Evolutionary conservation across 2,888 invertebrate genomes (phyloP).

Genomic region (Physocephala rufipes): DNA sequence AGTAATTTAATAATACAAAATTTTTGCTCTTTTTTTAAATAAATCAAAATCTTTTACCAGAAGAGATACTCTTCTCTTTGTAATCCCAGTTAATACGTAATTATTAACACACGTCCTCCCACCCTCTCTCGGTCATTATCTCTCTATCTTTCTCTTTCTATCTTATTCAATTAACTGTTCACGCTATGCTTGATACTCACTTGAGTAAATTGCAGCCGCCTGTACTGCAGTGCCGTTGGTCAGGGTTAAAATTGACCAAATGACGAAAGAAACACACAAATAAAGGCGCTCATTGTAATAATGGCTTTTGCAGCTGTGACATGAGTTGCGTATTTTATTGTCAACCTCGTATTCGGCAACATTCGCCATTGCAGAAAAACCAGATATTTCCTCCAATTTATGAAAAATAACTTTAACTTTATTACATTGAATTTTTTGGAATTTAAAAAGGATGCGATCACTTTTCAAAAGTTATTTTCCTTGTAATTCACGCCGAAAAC

Average conservation of each 20-base stretch:
- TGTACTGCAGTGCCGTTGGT: constrained; percentile 50
- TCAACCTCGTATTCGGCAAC: constrained; percentile 21
- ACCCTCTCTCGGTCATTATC: neutral
- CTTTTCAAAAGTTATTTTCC: constrained; percentile 49
- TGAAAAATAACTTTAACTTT: too few species aligned
- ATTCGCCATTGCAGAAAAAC: neutral
- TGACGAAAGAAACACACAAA: constrained; percentile 52
- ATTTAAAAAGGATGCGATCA: too few species aligned
- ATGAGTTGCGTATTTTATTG: constrained; percentile 35
- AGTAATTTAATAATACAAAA: too few species aligned
- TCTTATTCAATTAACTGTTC: neutral
- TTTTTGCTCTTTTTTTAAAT: too few species aligned
- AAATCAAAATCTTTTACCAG: too few species aligned
- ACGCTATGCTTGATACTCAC: constrained; percentile 52
- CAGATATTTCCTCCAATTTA: too few species aligned
- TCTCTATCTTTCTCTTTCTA: neutral
- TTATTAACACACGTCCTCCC: neutral
- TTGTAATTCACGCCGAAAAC: neutral
- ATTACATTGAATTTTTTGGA: too few species aligned
- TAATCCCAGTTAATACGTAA: neutral
- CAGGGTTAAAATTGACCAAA: constrained; percentile 55
- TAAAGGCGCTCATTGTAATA: constrained; percentile 39
- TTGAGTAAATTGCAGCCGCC: constrained; percentile 62
- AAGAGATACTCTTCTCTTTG: neutral
- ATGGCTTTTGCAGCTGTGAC: constrained; percentile 35